phyloP scores from a whole-genome alignment of 2,888 invertebrate genomes.

The Tanypteryx hageni region DNA sequence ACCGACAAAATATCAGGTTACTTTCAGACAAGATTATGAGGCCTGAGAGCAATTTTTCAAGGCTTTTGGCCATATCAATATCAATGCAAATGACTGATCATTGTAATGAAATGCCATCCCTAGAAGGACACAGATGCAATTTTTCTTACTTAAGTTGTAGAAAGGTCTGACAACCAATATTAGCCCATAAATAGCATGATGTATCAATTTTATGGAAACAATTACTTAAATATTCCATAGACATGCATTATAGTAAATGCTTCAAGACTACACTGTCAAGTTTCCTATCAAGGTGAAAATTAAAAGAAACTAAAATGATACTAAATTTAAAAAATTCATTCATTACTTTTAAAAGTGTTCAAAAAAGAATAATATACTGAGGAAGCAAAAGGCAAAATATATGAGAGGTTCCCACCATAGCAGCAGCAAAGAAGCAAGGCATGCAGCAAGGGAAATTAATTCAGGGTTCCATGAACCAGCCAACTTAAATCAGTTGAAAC shows the following conservation, averaged over 20 bases:
- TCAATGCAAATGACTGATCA: constrained; percentile 53
- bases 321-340: constrained; percentile 54
- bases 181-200: constrained; percentile 61
- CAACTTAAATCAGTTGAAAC: constrained; percentile 51
- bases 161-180: constrained; percentile 64
- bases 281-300: constrained; percentile 58
- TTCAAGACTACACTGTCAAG: constrained; percentile 64
- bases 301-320: constrained; percentile 58
- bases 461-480: constrained; percentile 33
- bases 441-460: constrained; percentile 57
- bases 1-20: constrained; percentile 58
- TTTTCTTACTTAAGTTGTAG: constrained; percentile 55
- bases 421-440: constrained; percentile 63
- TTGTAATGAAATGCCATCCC: constrained; percentile 48
- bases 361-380: constrained; percentile 61
- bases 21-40: constrained; percentile 56
- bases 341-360: constrained; percentile 47
- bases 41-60: constrained; percentile 56
- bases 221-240: constrained; percentile 63
- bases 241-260: constrained; percentile 63
- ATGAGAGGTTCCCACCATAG: constrained; percentile 61
- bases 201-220: constrained; percentile 60
- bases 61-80: constrained; percentile 56
- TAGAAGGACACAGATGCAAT: constrained; percentile 61
- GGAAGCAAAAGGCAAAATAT: constrained; percentile 60